Base-by-base conservation (phyloP, 2,888 invertebrate genomes). In the Matsumyia berberina region DNA sequence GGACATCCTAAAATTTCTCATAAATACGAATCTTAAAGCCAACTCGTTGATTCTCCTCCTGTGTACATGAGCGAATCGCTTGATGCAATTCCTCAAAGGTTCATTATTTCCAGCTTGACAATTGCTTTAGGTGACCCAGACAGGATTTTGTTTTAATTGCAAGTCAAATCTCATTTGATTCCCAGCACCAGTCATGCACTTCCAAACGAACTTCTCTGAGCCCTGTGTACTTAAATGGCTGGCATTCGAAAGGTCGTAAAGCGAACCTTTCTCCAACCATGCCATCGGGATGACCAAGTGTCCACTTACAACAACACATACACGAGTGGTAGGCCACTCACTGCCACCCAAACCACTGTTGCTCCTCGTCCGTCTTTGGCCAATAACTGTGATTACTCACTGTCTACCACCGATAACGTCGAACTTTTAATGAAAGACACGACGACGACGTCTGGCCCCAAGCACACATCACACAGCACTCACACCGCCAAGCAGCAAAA, bases 341-440 rank as follows among this genome's bases (percentile, higher is more conserved):
- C 15, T 62, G 44, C 55, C 35, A 58, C 44, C 64, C 35, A 35
- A 70, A 51, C 51, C 44, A 77, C 46, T 55, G 67, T 62, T 31
- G 64, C 51, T 37, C 17, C 73, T 67, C 46, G 19, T 74, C 51
- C 4, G 64, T 49, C 70, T 62, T 76, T 12, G 51, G 31, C 58
- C 66, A 78, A 67, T 78, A 78, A 72, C 69, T 76, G 72, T 73
- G 74, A 80, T 80, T 85, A 85, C 76, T 76, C 80, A 76, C 80
- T 76, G 80, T 73, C 85, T 85, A 62, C 72, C 73, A 42, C 51
- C 77, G 69, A 79, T 76, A 70, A 51, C 60, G 66, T 53, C 66
- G 35, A 76, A 74, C 64, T 80, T 76, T 85, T 60, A 80, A 85
- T 80, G 70, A 85, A 79, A 85, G 60, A 69, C 83, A 85, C 33